A percentile compares a stretch with the other conserved stretches of the same genome.
Evolutionary conservation across 1,140 invertebrate genomes (phyloP).

Genomic region (Apis laboriosa): DNA sequence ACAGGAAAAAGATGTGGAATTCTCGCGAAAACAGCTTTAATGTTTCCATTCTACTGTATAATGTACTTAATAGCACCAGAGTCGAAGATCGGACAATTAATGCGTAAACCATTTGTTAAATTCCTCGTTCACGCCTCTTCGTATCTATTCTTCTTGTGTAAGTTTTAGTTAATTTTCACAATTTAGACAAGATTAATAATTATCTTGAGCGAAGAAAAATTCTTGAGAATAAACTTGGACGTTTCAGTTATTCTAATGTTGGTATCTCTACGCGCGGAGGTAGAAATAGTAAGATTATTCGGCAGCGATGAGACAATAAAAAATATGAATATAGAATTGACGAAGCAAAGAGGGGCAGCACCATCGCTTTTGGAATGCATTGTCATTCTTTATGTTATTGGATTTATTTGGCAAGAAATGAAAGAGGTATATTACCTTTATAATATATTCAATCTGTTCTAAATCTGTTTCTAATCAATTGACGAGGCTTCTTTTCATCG

Average conservation of each 20-base stretch:
- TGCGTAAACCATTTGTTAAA: constrained; percentile 96
- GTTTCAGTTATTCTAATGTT: constrained; percentile 90
- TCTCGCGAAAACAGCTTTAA: constrained; percentile 87
- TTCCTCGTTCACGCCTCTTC: constrained; percentile 95
- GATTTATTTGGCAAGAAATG: constrained; percentile 95
- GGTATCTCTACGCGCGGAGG: constrained; percentile 92
- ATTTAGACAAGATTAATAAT: not conserved
- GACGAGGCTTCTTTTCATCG: too few relatives aligned
- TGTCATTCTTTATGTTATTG: constrained; percentile 89
- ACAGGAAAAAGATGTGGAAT: constrained; percentile 86
- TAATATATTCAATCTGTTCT: too few relatives aligned
- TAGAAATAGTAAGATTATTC: constrained; percentile 87
- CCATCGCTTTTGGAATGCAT: constrained; percentile 90
- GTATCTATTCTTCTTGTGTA: constrained; percentile 94
- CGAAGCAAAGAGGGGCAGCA: constrained; percentile 87
- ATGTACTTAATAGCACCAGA: constrained; percentile 91
- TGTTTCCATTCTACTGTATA: constrained; percentile 93
- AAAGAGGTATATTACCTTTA: constrained; percentile 83
- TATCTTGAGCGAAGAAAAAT: too few relatives aligned
- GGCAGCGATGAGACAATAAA: constrained; percentile 85
- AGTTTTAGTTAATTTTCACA: constrained; percentile 73
- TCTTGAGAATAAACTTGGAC: too few relatives aligned
- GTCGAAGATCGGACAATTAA: constrained; percentile 87
- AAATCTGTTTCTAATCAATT: too few relatives aligned
- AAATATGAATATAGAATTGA: constrained; percentile 82